phyloP scores from a whole-genome alignment of 2,888 invertebrate species.

The Eutolmus rufibarbis region DNA sequence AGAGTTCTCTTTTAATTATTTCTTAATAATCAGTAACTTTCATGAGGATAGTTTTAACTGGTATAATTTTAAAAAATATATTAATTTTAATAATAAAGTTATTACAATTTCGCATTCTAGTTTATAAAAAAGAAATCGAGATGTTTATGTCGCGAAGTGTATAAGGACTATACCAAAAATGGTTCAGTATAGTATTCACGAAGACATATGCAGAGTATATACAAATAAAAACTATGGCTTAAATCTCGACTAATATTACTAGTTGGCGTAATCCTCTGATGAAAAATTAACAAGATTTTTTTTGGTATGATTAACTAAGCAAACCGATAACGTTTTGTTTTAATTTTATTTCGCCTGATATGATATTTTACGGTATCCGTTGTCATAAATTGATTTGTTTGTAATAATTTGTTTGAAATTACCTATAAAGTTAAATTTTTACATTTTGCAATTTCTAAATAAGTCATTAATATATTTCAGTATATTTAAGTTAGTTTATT shows the following conservation, averaged over 20 bases:
- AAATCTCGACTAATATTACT: not conserved
- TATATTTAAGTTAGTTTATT: slow-evolving; percentile 13
- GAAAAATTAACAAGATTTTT: not conserved
- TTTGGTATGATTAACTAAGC: not conserved
- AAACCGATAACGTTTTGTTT: not conserved
- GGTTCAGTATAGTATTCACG: not conserved
- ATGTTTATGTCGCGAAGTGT: not conserved
- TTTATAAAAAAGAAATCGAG: not conserved
- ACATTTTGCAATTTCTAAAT: slow-evolving; percentile 3
- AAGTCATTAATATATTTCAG: slow-evolving; percentile 29
- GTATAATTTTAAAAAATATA: slow-evolving; percentile 3
- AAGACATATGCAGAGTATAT: not conserved
- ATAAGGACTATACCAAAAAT: not conserved
- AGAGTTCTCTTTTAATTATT: not conserved
- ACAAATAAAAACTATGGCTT: not conserved
- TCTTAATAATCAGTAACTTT: not conserved
- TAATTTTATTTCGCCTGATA: slow-evolving; percentile 3
- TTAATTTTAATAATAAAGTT: not conserved
- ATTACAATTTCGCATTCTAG: not conserved
- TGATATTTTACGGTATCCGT: slow-evolving; percentile 26
- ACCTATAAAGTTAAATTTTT: slow-evolving; percentile 32
- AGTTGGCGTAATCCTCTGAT: not conserved
- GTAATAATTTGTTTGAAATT: slow-evolving; percentile 31
- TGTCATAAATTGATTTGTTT: slow-evolving; percentile 24
- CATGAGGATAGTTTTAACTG: slow-evolving; percentile 7